phyloP scores from a whole-genome alignment of 2,113 vertebrate genomes.

The Myotis yumanensis region DNA sequence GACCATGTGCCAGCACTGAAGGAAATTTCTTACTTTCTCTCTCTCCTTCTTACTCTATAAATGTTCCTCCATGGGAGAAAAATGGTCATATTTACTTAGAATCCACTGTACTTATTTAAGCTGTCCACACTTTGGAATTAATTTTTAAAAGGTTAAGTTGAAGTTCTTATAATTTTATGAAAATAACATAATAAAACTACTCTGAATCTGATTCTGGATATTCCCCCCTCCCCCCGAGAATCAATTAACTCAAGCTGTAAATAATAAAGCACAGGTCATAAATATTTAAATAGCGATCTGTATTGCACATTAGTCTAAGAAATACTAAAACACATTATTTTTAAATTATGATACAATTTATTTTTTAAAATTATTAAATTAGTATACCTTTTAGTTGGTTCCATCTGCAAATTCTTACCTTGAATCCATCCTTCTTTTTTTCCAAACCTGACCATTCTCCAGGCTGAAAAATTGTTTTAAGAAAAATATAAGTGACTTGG shows the following conservation, averaged over 20 bases:
- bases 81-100: slow-evolving; percentile 23
- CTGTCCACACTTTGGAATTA: not conserved
- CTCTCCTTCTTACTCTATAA: not conserved
- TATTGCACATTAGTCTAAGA: slow-evolving; percentile 24
- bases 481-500: slow-evolving; percentile 79
- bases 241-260: slow-evolving; percentile 25
- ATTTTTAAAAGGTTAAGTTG: slow-evolving; percentile 28
- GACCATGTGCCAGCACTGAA: not conserved
- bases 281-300: not conserved
- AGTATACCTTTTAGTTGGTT: slow-evolving; percentile 62
- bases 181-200: slow-evolving; percentile 34
- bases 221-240: not conserved
- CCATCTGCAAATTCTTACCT: slow-evolving; percentile 85
- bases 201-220: not conserved
- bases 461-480: slow-evolving; percentile 85
- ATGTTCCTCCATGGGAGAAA: not conserved
- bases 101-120: not conserved
- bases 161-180: slow-evolving; percentile 33
- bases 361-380: slow-evolving; percentile 32
- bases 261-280: not conserved
- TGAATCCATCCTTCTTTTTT: slow-evolving; percentile 85
- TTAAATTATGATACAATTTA: slow-evolving; percentile 34
- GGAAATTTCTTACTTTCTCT: not conserved
- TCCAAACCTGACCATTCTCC: slow-evolving; percentile 85
- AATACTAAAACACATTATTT: slow-evolving; percentile 4